These are phyloP conservation scores for Cryptus viduatorius DNA, from an alignment of 2,888 invertebrate genomes.

Conservation along the genomic window DNA sequence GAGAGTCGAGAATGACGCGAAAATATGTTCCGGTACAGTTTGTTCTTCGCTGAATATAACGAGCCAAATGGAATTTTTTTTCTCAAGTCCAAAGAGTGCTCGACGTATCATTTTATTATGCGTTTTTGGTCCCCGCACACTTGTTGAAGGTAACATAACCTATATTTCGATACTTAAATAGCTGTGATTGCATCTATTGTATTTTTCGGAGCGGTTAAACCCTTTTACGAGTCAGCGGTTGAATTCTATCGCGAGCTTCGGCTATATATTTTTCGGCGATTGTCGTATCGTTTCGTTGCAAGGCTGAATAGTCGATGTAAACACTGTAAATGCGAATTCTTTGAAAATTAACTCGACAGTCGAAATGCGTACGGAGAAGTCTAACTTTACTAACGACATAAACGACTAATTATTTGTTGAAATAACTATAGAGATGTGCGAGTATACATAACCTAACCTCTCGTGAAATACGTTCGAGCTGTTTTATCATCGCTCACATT, in stretches of 20 bases:
- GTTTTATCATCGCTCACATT: neutral
- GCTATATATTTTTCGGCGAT: no score
- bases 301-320: no score
- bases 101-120: neutral
- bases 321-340: neutral
- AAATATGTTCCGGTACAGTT: neutral
- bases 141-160: constrained; percentile 39
- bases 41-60: neutral
- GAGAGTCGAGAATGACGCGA: neutral
- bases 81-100: neutral
- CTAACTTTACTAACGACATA: no score
- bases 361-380: neutral
- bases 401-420: neutral
- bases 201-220: no score
- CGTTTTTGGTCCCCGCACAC: neutral
- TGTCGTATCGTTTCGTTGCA: no score
- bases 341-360: neutral
- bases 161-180: neutral
- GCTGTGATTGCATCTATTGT: neutral
- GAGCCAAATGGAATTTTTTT: neutral
- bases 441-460: constrained; percentile 59
- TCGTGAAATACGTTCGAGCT: neutral
- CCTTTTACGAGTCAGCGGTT: no score
- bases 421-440: neutral
- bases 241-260: no score